These are phyloP conservation scores for Lethocerus indicus DNA, from an alignment of 1,140 invertebrate species.

Conservation along the genomic window DNA sequence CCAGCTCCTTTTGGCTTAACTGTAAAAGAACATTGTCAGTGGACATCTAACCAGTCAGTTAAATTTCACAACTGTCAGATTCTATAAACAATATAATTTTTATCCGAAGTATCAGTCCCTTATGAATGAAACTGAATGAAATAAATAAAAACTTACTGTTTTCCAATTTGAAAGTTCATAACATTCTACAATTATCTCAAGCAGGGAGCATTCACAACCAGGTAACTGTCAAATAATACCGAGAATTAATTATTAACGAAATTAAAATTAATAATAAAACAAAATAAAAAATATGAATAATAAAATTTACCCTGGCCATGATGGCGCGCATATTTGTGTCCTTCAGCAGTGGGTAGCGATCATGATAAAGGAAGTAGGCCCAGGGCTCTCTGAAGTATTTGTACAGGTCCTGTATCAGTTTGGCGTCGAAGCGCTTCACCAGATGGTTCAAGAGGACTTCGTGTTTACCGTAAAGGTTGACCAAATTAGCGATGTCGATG, in stretches of 20 bases:
- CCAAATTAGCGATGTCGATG: constrained; percentile 31
- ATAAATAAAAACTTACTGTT: no score
- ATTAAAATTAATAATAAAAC: neutral
- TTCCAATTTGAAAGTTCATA: no score
- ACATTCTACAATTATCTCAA: no score
- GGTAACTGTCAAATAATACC: neutral
- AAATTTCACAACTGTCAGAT: neutral
- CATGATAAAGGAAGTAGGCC: constrained; percentile 37
- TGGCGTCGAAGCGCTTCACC: constrained; percentile 30
- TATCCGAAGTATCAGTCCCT: neutral
- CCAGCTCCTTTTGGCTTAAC: neutral
- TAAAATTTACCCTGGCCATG: neutral
- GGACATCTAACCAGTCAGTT: neutral
- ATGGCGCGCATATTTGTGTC: constrained; percentile 17
- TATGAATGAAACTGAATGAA: neutral
- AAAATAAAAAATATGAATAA: no score
- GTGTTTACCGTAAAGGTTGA: constrained; percentile 39
- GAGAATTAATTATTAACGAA: neutral
- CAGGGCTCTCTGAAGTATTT: constrained; percentile 41
- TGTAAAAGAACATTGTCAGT: neutral
- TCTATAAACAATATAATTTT: neutral
- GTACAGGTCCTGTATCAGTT: constrained; percentile 35
- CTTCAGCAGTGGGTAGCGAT: constrained; percentile 31
- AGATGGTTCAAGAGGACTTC: constrained; percentile 41
- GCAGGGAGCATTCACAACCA: no score